Conservation (phyloP, 2,888 invertebrate genomes). For the Parnassius apollo region DNA sequence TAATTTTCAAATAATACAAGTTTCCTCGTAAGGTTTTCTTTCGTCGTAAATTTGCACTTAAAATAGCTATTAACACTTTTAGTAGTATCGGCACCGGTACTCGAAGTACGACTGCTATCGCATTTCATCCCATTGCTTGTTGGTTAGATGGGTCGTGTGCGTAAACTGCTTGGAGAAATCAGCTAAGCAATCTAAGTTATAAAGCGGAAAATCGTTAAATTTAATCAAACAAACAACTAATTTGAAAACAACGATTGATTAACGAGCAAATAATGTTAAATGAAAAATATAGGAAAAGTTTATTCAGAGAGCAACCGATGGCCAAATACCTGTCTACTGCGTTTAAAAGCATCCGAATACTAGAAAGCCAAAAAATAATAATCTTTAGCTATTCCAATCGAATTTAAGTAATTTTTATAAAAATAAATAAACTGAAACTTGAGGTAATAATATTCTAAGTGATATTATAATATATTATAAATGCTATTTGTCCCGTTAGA, state of each 20-base stretch:
- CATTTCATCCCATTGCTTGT: not conserved
- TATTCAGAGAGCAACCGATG: constrained; percentile 19
- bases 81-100: no score
- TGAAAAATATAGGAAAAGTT: constrained; percentile 22
- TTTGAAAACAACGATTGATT: constrained; percentile 26
- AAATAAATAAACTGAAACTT: no score
- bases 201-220: constrained; percentile 4
- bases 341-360: not conserved
- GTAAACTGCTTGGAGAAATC: not conserved
- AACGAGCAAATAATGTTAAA: constrained; percentile 22
- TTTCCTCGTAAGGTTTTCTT: no score
- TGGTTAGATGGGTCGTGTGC: not conserved
- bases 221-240: constrained; percentile 22
- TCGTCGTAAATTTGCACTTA: no score
- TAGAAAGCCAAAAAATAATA: not conserved
- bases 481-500: no score
- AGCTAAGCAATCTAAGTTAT: not conserved
- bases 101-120: no score
- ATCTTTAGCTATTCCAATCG: no score
- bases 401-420: no score
- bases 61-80: no score
- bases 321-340: constrained; percentile 10
- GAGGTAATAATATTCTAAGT: no score
- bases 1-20: no score
- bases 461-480: no score